Base-by-base conservation (phyloP, 2,888 invertebrate genomes). In the Nemoura dubitans region DNA sequence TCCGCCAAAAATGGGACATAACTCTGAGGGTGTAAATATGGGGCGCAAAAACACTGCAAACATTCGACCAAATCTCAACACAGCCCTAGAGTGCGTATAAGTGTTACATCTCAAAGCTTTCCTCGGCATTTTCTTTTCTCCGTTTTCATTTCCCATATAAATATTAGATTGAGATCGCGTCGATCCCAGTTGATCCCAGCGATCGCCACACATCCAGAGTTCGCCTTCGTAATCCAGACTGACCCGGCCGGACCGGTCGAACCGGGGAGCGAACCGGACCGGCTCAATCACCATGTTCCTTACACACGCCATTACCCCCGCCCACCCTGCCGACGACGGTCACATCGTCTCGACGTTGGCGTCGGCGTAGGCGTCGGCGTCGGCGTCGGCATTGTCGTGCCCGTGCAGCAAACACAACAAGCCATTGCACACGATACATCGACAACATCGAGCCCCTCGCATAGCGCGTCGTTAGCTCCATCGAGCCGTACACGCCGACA, bases 341-440 rank as follows among this genome's bases (percentile, higher is more conserved):
- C 36, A 36, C 36, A 36, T 36, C 36, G 36, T 10, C 84, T 59
- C 21, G 59, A 14, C 59, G 59, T 1, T 2, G 59, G 14, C 36
- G 59, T 21, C 59, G 59, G 59, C 59, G 59, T 36, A n/a, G 59
- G 59, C 59, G 59, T 1, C 14, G 59, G 14, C 36, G 59, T 21
- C 59, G 59, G 59, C 59, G 59, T 36, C 59, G 14, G 59, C 59
- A 59, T 59, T 59, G 59, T 59, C 16, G 16, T 21, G 59, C 59
- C 2, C 59, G 21, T 59, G 16, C 30, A 30, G 30, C 36, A 29
- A 82, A 83, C 83, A 59, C 59, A 84, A 84, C 84, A 84, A 76
- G 28, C 84, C 84, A 84, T 84, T 84, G 84, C 59, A 76, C 84
- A 21, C 76, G 84, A 28, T 28, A 84, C 6, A 76, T 76, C 27